Evolutionary conservation across 1,140 invertebrate species (phyloP).

Genomic region (Acromyrmex heyeri): DNA sequence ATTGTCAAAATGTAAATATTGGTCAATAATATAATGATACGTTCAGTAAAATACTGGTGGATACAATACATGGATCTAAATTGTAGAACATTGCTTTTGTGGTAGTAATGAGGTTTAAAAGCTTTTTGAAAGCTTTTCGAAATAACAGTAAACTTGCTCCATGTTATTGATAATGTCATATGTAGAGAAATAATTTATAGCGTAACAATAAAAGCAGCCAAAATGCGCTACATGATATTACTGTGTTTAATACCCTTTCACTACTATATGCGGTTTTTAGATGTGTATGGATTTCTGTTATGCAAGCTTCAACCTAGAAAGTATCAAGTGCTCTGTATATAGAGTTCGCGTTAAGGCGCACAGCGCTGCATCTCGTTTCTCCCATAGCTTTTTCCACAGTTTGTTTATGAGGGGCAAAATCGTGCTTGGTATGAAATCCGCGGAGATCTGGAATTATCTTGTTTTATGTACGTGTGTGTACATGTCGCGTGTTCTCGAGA

Average conservation of each 20-base stretch:
- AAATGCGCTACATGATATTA: background rate
- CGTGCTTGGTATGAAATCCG: conserved; percentile 44
- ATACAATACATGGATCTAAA: background rate
- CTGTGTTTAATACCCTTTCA: background rate
- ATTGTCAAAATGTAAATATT: background rate
- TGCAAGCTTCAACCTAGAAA: background rate
- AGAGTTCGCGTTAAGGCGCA: conserved; percentile 27
- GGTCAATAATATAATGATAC: background rate
- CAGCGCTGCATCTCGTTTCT: background rate
- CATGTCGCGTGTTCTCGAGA: conserved; percentile 18
- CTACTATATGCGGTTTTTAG: background rate
- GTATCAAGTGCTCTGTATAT: background rate
- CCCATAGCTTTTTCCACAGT: conserved; percentile 23
- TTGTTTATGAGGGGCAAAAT: conserved; percentile 50
- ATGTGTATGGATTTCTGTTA: conserved; percentile 1
- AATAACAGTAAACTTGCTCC: background rate
- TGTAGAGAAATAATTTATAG: background rate
- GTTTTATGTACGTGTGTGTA: conserved; percentile 25
- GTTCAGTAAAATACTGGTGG: background rate
- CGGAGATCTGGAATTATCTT: conserved; percentile 56
- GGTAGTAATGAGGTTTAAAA: background rate
- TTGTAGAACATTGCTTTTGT: background rate
- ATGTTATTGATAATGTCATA: background rate
- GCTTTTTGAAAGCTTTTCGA: background rate
- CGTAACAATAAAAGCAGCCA: background rate